These are phyloP conservation scores for Melanogrammus aeglefinus DNA, from an alignment of 2,797 vertebrate species.

Conservation along the genomic window DNA sequence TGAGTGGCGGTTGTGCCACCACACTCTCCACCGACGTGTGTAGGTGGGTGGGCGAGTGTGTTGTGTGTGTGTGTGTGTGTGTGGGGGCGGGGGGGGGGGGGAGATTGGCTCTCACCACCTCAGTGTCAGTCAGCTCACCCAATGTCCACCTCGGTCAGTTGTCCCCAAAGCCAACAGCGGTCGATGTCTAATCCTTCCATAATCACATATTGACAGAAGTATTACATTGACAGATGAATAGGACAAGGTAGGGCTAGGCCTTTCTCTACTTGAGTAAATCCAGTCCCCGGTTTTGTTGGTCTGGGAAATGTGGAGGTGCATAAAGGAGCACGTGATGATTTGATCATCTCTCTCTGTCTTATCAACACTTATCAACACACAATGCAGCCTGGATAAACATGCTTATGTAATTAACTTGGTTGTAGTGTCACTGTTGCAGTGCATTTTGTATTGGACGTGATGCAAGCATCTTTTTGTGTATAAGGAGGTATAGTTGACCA, in stretches of 20 bases:
- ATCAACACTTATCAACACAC: background rate
- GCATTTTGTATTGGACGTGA: background rate
- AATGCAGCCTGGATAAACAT: background rate
- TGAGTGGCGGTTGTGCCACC: no score
- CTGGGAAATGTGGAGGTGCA: background rate
- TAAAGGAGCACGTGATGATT: background rate
- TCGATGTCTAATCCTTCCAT: background rate
- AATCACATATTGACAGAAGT: background rate
- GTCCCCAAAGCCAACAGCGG: background rate
- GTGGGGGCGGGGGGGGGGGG: background rate
- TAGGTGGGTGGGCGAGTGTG: no score
- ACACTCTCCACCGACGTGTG: no score
- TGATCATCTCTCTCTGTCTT: background rate
- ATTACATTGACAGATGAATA: conserved; percentile 5
- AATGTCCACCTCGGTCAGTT: background rate
- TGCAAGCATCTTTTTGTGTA: background rate
- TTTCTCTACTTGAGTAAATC: background rate
- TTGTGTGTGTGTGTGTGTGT: no score
- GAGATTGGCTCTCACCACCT: background rate
- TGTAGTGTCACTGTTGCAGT: background rate
- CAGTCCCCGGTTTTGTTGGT: background rate
- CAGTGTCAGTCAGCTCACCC: background rate
- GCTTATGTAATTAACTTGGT: background rate
- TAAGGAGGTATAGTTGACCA: background rate
- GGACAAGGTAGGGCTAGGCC: background rate